Evolutionary conservation across 2,113 vertebrate genomes (phyloP).

Genomic region (Petromus typicus): DNA sequence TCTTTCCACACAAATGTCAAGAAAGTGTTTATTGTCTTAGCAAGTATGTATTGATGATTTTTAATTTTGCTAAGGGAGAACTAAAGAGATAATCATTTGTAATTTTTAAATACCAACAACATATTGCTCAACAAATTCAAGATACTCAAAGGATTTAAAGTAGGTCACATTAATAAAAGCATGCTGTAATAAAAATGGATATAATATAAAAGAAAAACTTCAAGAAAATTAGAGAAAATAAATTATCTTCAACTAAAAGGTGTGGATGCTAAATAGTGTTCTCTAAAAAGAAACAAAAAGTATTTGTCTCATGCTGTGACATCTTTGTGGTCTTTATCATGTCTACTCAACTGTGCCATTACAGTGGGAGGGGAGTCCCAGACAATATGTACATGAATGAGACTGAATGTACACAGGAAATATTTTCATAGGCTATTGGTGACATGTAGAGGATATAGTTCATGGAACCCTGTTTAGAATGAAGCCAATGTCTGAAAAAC

Average conservation of each 20-base stretch:
- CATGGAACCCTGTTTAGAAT: background rate
- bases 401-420: background rate
- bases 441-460: background rate
- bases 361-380: background rate
- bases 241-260: background rate
- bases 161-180: background rate
- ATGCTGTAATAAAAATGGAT: background rate
- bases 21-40: background rate
- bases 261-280: background rate
- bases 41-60: background rate
- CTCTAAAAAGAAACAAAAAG: background rate
- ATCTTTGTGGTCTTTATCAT: background rate
- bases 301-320: background rate
- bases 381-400: background rate
- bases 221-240: background rate
- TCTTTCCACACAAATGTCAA: background rate
- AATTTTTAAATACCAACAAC: background rate
- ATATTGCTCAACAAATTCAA: background rate
- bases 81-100: background rate
- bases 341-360: background rate
- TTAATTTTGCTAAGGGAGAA: background rate
- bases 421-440: background rate
- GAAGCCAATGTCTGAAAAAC: background rate
- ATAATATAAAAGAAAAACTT: background rate
- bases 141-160: background rate